Conservation (phyloP, 2,888 invertebrate genomes). For the Philonicus albiceps region DNA sequence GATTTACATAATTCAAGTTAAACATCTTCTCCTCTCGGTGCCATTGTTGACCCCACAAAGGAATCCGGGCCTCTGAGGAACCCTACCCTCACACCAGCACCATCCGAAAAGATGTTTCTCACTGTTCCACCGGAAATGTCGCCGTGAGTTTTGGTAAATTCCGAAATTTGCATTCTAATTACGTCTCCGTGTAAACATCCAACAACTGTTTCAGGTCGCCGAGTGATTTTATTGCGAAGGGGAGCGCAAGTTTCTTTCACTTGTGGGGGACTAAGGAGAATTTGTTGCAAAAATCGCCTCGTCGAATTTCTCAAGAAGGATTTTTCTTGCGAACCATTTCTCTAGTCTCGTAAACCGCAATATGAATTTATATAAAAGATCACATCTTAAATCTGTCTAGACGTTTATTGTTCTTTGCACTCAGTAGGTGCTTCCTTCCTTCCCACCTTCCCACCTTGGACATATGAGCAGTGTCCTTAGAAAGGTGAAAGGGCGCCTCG, state of each 20-base stretch:
- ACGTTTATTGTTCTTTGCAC: conserved; percentile 48
- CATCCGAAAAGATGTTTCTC: conserved; percentile 27
- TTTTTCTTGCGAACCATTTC: not conserved
- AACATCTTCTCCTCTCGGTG: conserved; percentile 40
- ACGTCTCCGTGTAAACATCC: conserved; percentile 43
- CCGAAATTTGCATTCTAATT: conserved; percentile 47
- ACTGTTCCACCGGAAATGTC: not conserved
- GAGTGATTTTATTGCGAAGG: not conserved
- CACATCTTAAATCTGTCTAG: conserved; percentile 47
- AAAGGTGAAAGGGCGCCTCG: conserved; percentile 17
- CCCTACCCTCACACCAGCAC: not conserved
- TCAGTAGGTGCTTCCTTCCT: conserved; percentile 25
- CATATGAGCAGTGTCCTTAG: not conserved
- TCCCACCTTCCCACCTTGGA: not conserved
- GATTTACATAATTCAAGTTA: conserved; percentile 47
- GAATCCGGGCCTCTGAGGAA: not conserved
- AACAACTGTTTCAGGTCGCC: conserved; percentile 38
- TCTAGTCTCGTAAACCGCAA: not conserved
- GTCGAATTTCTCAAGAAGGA: not conserved
- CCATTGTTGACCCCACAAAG: conserved; percentile 11
- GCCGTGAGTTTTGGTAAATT: conserved; percentile 34
- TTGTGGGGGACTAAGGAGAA: not conserved
- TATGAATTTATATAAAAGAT: conserved; percentile 45
- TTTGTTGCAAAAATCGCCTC: not conserved
- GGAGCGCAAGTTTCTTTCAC: not conserved